Conservation (phyloP, 2,113 vertebrate species). For the Paramisgurnus dabryanus region DNA sequence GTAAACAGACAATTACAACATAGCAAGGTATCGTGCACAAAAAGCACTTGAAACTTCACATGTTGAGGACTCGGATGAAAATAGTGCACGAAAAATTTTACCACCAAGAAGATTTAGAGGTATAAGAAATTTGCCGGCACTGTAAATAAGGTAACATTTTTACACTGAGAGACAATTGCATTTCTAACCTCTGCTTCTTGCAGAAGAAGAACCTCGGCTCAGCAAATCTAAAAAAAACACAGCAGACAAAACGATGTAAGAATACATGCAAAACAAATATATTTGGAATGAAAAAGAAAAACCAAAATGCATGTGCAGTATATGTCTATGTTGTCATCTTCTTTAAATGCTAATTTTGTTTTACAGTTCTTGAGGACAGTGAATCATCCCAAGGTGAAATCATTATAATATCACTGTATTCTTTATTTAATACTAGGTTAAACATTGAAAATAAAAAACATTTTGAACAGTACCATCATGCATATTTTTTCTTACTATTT, state of each 20-base stretch:
- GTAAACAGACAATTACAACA: not conserved
- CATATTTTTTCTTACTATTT: not conserved
- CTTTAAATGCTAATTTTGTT: not conserved
- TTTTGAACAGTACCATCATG: not conserved
- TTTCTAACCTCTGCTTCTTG: not conserved
- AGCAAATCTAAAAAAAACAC: not conserved
- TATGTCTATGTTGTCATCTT: not conserved
- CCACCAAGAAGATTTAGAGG: slow-evolving; percentile 7
- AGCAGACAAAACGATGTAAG: not conserved
- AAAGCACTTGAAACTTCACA: not conserved
- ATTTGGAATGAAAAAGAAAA: not conserved
- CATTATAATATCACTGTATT: not conserved
- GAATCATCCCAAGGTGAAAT: slow-evolving; percentile 2
- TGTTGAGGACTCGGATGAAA: slow-evolving; percentile 1
- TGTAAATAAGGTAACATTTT: not conserved
- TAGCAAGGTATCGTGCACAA: not conserved
- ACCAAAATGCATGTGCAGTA: not conserved
- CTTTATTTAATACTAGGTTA: not conserved
- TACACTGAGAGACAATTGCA: not conserved
- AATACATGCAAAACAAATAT: not conserved
- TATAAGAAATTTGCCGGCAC: not conserved
- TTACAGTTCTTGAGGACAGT: not conserved
- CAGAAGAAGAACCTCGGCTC: not conserved
- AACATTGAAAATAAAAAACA: too few relatives aligned
- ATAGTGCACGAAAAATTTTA: not conserved